phyloP scores from a whole-genome alignment of 2,888 invertebrate genomes.

The Colostygia pectinataria region DNA sequence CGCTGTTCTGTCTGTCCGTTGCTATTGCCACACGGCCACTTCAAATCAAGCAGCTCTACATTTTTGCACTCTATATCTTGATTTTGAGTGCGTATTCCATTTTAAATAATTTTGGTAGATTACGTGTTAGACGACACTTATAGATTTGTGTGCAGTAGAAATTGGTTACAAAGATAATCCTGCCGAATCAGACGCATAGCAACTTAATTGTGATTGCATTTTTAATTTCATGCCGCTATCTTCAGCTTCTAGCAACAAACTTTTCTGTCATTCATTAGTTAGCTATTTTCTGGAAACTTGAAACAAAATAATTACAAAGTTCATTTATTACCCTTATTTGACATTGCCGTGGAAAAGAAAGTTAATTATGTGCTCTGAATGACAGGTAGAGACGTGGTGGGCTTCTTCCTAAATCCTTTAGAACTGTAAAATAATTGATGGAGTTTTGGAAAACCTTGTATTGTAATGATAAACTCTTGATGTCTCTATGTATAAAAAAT shows the following conservation, averaged over 20 bases:
- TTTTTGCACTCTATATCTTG: too few species aligned
- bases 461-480: not conserved
- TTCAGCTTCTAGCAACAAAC: constrained; percentile 25
- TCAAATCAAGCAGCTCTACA: constrained; percentile 5
- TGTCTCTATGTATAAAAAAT: too few species aligned
- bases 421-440: constrained; percentile 65
- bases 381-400: constrained; percentile 56
- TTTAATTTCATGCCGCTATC: constrained; percentile 24
- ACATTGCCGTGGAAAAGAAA: constrained; percentile 60
- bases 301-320: constrained; percentile 45
- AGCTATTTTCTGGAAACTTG: constrained; percentile 32
- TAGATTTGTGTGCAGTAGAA: too few species aligned
- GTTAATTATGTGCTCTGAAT: constrained; percentile 66
- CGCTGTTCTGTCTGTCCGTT: constrained; percentile 41
- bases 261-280: constrained; percentile 32
- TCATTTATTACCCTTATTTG: constrained; percentile 59
- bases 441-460: constrained; percentile 16
- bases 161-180: not conserved
- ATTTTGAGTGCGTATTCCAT: not conserved
- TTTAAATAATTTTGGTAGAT: too few species aligned
- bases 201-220: constrained; percentile 25
- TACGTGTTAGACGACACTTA: too few species aligned
- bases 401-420: constrained; percentile 59
- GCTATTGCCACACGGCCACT: constrained; percentile 25
- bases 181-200: constrained; percentile 3